These are phyloP conservation scores for Mimachlamys varia DNA, from an alignment of 2,888 invertebrate genomes.

Conservation along the genomic window DNA sequence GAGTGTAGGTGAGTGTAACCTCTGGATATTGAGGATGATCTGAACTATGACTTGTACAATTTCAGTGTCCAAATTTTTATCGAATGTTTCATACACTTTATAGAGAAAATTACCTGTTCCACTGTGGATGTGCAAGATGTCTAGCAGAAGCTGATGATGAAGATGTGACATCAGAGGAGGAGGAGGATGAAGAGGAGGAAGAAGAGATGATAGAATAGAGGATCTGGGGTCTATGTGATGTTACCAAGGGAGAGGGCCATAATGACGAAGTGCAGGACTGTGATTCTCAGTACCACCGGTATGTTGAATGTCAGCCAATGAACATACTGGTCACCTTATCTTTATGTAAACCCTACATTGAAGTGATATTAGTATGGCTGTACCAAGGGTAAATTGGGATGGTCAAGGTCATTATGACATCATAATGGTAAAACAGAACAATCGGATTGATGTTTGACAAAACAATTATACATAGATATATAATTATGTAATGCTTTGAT, in stretches of 20 bases:
- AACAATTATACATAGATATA: no score
- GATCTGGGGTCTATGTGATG: neutral
- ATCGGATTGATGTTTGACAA: no score
- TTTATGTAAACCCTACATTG: neutral
- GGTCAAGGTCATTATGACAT: neutral
- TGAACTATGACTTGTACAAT: no score
- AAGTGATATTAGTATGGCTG: neutral
- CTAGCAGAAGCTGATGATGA: conserved; percentile 88
- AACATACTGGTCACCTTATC: no score
- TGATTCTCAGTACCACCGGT: no score
- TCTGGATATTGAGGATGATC: no score
- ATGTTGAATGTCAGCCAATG: no score
- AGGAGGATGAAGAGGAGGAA: conserved; percentile 83
- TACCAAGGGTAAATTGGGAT: neutral
- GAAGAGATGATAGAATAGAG: conserved; percentile 50
- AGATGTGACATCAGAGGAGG: conserved; percentile 92
- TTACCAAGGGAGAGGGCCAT: neutral
- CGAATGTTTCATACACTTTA: conserved; percentile 36
- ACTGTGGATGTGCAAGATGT: conserved; percentile 92
- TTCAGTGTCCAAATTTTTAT: no score
- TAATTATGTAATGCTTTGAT: no score
- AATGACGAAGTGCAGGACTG: neutral
- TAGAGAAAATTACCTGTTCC: conserved; percentile 82
- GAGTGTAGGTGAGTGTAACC: no score
- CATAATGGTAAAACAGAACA: neutral